phyloP scores from a whole-genome alignment of 2,113 vertebrate genomes.

The Petrocephalus microphthalmus region DNA sequence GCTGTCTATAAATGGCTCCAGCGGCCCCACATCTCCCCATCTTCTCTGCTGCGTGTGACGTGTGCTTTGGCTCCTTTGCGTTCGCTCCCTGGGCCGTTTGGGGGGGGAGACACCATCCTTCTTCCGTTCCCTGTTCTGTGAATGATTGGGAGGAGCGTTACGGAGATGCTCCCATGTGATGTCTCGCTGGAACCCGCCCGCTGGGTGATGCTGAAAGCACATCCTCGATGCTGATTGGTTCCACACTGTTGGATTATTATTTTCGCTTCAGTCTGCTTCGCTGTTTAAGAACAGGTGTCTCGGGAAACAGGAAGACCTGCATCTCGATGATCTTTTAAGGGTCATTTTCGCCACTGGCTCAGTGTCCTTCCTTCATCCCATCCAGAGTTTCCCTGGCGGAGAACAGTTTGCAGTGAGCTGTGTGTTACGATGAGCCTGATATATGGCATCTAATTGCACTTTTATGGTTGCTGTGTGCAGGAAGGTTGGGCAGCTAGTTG shows the following conservation, averaged over 20 bases:
- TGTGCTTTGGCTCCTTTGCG: neutral
- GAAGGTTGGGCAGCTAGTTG: neutral
- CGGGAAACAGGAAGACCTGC: neutral
- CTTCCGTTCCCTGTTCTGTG: neutral
- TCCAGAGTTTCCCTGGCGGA: neutral
- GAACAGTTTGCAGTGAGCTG: neutral
- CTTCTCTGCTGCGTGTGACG: neutral
- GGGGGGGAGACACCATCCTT: neutral
- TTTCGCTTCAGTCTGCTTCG: neutral
- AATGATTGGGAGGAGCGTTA: neutral
- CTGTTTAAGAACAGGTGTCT: neutral
- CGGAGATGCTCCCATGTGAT: neutral
- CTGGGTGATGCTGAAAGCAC: neutral
- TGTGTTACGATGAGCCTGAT: neutral
- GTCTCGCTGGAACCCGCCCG: neutral
- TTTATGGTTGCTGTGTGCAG: neutral
- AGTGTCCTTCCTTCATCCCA: neutral
- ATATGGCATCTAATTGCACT: neutral
- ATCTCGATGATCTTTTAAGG: neutral
- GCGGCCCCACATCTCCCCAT: conserved; percentile 20
- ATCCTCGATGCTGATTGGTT: neutral
- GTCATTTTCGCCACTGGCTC: too few relatives aligned
- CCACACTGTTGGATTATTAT: neutral
- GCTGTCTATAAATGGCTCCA: conserved; percentile 23
- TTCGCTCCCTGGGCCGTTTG: neutral